phyloP scores from a whole-genome alignment of 2,113 vertebrate species.

The Nannospalax galili region DNA sequence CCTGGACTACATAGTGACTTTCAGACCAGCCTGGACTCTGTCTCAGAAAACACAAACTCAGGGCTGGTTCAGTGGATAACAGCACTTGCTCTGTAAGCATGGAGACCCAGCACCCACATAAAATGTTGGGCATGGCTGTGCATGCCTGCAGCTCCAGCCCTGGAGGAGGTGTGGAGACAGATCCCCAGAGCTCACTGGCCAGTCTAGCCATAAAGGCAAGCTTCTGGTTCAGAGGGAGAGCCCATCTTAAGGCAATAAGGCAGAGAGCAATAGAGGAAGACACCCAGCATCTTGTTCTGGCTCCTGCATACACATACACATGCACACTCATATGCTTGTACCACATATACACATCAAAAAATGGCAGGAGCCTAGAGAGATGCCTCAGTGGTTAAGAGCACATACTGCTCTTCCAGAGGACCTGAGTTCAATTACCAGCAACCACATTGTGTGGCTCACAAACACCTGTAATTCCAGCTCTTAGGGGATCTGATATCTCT shows the following conservation, averaged over 20 bases:
- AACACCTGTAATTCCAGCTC: too few relatives aligned
- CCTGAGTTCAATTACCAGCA: too few relatives aligned
- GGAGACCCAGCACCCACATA: background rate
- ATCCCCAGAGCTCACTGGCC: background rate
- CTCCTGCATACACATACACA: background rate
- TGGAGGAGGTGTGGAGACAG: background rate
- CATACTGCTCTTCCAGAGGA: too few relatives aligned
- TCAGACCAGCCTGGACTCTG: background rate
- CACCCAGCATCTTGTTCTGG: background rate
- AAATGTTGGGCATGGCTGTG: background rate
- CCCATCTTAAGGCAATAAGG: background rate
- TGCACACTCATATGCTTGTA: too few relatives aligned
- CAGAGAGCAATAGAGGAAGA: background rate
- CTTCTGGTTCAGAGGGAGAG: background rate
- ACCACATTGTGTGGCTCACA: too few relatives aligned
- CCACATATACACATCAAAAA: background rate
- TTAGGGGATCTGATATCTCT: too few relatives aligned
- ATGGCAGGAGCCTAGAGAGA: too few relatives aligned
- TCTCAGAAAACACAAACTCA: background rate
- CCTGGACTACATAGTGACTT: background rate
- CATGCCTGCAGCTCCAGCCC: background rate
- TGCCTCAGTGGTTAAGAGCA: too few relatives aligned
- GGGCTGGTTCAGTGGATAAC: background rate
- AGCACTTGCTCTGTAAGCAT: background rate
- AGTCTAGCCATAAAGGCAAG: background rate